Base-by-base conservation (phyloP, 2,797 vertebrate genomes). In the Sebastiscus tertius region DNA sequence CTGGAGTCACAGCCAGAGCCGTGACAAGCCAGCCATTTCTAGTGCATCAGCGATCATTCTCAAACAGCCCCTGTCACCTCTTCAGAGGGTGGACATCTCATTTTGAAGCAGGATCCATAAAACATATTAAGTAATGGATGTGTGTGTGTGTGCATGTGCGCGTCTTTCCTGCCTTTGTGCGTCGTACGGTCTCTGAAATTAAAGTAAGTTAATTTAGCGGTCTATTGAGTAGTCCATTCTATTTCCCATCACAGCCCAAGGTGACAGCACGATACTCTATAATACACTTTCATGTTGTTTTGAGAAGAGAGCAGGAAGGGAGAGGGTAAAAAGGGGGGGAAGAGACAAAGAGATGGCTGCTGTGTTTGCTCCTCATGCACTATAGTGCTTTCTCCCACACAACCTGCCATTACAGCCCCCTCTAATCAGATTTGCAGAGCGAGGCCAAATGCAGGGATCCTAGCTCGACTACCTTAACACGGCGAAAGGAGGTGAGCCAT, bases 341-440 rank as follows among this genome's bases (percentile, higher is more conserved):
- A 4, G 16, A 36, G 72, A 29, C 11, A 70, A 33, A 68, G 77
- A 67, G 73, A 54, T 11, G 66, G 66, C 39, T 26, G 22, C 22
- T 61, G 63, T 73, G 59, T 86, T 63, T 73, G 72, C 73, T 85
- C 61, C 76, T 91, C 82, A 87, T 84, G 85, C 86, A 66, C 79
- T 61, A 72, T 83, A 84, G 88, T 88, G 85, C 89, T 84, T 81
- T 83, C 87, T 69, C 77, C 54, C 77, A 83, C 85, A 87, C 83
- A 88, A 66, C 80, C 90, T 67, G 76, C 87, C 69, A 88, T 92
- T 90, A 93, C 79, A 77, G 84, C 75, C 73, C 7, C 67, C 86
- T 86, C 85, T 93, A 92, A 93, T 92, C 90, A 90, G 88, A 93
- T 93, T 91, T 89, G 75, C 83, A 12, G 67, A 84, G 81, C 59